phyloP scores from a whole-genome alignment of 2,888 invertebrate genomes.

The Campaea margaritaria region DNA sequence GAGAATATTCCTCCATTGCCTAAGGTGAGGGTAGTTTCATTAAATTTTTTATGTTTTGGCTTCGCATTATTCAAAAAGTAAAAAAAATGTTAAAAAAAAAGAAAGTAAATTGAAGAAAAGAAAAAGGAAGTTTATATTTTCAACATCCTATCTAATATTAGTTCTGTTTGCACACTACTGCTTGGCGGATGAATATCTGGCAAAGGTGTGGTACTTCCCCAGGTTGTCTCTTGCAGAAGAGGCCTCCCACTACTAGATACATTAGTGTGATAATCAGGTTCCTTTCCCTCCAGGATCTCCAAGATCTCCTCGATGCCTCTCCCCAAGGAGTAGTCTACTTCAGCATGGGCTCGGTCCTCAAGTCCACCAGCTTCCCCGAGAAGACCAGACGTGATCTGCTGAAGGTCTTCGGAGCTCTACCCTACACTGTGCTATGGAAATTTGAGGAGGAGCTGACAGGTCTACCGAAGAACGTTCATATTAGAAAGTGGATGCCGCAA shows the following conservation, averaged over 20 bases:
- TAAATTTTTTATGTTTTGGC: too few relatives aligned
- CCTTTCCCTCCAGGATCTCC: conserved; percentile 54
- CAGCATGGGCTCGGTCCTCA: conserved; percentile 69
- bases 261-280: too few relatives aligned
- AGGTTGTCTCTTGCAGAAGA: too few relatives aligned
- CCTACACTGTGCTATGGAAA: conserved; percentile 80
- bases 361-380: conserved; percentile 48
- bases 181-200: too few relatives aligned
- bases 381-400: conserved; percentile 50
- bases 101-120: too few relatives aligned
- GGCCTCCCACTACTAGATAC: too few relatives aligned
- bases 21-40: conserved; percentile 51
- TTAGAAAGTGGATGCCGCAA: conserved; percentile 82
- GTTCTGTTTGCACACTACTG: too few relatives aligned
- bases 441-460: conserved; percentile 69
- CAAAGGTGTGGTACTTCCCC: too few relatives aligned
- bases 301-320: conserved; percentile 61
- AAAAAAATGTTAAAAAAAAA: too few relatives aligned
- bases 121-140: too few relatives aligned
- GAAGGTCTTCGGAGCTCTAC: conserved; percentile 52
- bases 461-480: conserved; percentile 72
- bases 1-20: conserved; percentile 56
- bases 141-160: too few relatives aligned
- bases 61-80: too few relatives aligned
- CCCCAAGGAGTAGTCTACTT: conserved; percentile 69